Evolutionary conservation across 1,140 invertebrate genomes (phyloP).

Genomic region (Drosophila arawakana): DNA sequence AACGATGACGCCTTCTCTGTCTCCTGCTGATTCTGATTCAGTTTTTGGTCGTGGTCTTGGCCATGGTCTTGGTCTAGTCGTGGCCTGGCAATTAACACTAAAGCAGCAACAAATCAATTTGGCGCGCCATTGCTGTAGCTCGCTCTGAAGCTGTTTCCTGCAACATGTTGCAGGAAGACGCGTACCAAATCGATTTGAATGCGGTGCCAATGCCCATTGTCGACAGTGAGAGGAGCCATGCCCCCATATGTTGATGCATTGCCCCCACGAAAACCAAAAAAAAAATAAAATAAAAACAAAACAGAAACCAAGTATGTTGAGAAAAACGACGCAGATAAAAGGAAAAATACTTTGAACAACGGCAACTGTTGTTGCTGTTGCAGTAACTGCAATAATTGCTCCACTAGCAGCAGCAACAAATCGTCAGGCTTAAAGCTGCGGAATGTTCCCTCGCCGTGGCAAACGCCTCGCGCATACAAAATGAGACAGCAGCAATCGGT

Average conservation of each 20-base stretch:
- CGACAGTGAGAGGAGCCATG: conserved; percentile 3
- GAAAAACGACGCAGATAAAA: background rate
- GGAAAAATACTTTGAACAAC: conserved; percentile 34
- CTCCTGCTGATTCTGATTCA: conserved; percentile 5
- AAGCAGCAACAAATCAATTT: conserved; percentile 81
- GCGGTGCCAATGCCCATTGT: conserved; percentile 41
- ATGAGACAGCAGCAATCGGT: conserved; percentile 72
- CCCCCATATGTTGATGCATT: conserved; percentile 51
- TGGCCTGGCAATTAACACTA: conserved; percentile 79
- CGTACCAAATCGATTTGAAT: conserved; percentile 79
- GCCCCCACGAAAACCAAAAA: conserved; percentile 30
- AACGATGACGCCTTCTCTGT: background rate
- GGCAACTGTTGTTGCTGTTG: conserved; percentile 37
- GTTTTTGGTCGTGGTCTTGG: background rate
- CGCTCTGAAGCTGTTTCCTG: conserved; percentile 50
- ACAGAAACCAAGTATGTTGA: background rate
- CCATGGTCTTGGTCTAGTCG: conserved; percentile 37
- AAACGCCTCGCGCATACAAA: conserved; percentile 75
- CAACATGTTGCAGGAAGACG: conserved; percentile 77
- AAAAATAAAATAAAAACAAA: conserved; percentile 18
- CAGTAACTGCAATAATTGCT: conserved; percentile 50
- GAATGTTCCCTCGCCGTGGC: conserved; percentile 49
- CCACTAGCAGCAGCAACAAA: conserved; percentile 53
- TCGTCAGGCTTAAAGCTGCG: conserved; percentile 42
- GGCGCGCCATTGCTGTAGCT: conserved; percentile 63